These are phyloP conservation scores for Melanerpes formicivorus DNA, from an alignment of 2,113 vertebrate species.

Conservation along the genomic window DNA sequence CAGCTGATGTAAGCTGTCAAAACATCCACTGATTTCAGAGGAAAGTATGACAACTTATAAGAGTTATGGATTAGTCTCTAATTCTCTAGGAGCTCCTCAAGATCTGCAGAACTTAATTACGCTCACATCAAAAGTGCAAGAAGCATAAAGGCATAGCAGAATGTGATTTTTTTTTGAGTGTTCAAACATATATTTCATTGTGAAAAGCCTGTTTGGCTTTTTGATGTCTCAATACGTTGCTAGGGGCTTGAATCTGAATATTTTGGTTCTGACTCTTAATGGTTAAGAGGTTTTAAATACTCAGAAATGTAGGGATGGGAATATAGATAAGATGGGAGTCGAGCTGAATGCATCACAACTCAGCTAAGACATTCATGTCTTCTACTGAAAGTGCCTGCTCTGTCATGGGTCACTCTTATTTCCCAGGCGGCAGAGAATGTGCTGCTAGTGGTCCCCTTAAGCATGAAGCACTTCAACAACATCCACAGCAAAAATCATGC, in stretches of 20 bases:
- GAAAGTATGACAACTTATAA: not conserved
- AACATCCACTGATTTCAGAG: conserved; percentile 14
- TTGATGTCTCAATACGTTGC: not conserved
- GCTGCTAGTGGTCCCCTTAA: not conserved
- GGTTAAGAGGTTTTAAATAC: not conserved
- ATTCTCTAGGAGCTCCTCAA: conserved; percentile 10
- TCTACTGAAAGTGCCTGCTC: not conserved
- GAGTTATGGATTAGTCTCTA: conserved; percentile 19
- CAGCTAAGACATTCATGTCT: not conserved
- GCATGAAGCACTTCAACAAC: not conserved
- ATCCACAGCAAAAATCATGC: not conserved
- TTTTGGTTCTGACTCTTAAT: not conserved
- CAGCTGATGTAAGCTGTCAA: not conserved
- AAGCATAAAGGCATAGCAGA: not conserved
- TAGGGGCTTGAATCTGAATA: not conserved
- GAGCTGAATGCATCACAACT: not conserved
- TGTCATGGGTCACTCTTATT: not conserved
- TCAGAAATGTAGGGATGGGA: not conserved
- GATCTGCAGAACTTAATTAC: conserved; percentile 19
- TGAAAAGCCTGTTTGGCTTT: not conserved
- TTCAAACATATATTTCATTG: not conserved
- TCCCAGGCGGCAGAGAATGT: not conserved
- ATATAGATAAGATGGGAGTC: not conserved
- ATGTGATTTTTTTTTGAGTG: not conserved
- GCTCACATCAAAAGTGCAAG: conserved; percentile 1